Percentiles rank a stretch among this genome's conserved stretches.
phyloP scores from a whole-genome alignment of 1,140 invertebrate genomes.

The Monochamus saltuarius region DNA sequence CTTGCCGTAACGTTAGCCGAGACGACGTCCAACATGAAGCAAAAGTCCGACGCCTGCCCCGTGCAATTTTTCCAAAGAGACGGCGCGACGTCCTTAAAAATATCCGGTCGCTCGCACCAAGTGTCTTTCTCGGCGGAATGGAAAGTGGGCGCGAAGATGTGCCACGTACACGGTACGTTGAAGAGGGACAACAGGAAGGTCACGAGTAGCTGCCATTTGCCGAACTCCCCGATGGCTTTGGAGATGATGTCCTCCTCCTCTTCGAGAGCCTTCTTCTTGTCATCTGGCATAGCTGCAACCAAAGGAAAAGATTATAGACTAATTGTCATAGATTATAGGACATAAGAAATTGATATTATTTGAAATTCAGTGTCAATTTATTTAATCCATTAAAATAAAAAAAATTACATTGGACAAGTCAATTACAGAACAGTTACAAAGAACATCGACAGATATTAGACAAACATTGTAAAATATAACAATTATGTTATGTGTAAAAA shows the following conservation, averaged over 20 bases:
- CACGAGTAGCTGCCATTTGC: slow-evolving; percentile 71
- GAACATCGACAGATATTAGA: no score
- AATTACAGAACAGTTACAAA: no score
- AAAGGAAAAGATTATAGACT: neutral
- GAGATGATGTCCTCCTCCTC: slow-evolving; percentile 66
- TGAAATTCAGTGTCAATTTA: no score
- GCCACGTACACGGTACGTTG: slow-evolving; percentile 75
- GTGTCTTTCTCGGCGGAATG: slow-evolving; percentile 62
- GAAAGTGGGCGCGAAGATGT: slow-evolving; percentile 70
- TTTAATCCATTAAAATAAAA: no score
- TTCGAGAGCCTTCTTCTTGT: slow-evolving; percentile 32
- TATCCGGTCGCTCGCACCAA: slow-evolving; percentile 62
- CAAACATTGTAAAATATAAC: no score
- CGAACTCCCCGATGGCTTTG: slow-evolving; percentile 69
- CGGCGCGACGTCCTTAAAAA: slow-evolving; percentile 55
- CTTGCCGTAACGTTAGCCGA: slow-evolving; percentile 44
- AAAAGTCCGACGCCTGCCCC: slow-evolving; percentile 54
- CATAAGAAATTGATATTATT: no score
- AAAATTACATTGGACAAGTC: no score
- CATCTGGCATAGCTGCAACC: slow-evolving; percentile 38
- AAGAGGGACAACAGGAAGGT: slow-evolving; percentile 70
- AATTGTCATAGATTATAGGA: no score
- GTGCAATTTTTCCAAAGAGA: slow-evolving; percentile 63
- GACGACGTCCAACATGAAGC: slow-evolving; percentile 44
- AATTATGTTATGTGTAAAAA: no score